Percentiles rank a stretch among this genome's conserved stretches.
These are phyloP conservation scores for Apistogramma diplotaenia DNA, from an alignment of 2,113 vertebrate genomes.

Conservation along the genomic window DNA sequence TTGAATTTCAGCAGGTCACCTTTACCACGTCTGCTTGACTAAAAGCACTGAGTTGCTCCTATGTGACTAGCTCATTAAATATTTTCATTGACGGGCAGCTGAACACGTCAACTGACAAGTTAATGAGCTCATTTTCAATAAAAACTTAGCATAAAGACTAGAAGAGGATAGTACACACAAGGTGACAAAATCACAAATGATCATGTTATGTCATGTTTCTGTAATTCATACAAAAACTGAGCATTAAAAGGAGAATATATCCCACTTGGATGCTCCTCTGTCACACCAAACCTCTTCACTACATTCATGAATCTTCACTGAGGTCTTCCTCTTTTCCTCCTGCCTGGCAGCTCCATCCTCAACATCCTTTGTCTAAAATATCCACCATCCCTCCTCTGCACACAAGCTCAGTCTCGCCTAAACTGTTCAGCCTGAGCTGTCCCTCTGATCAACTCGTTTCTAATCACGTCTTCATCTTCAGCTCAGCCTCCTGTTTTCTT, in stretches of 20 bases:
- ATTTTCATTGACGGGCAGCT: not conserved
- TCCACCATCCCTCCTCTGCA: not conserved
- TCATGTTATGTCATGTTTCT: not conserved
- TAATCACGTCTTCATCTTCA: not conserved
- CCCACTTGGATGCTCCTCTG: not conserved
- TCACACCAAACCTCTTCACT: not conserved
- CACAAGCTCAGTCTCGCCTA: not conserved
- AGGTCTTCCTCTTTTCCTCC: not conserved
- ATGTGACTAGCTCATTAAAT: not conserved
- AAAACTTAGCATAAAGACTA: not conserved
- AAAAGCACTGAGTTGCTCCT: no score
- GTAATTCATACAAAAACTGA: not conserved
- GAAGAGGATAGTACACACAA: not conserved
- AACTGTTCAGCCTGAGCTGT: not conserved
- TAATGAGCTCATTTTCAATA: not conserved
- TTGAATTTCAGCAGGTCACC: no score
- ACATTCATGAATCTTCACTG: no score
- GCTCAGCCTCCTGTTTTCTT: not conserved
- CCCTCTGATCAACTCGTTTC: not conserved
- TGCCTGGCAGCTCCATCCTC: not conserved
- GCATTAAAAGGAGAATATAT: not conserved
- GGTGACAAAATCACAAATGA: rapidly evolving
- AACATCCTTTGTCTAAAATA: not conserved
- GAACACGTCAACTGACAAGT: not conserved
- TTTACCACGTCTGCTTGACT: no score